These are phyloP conservation scores for Jaculus jaculus DNA, from an alignment of 2,113 vertebrate genomes.

Conservation along the genomic window DNA sequence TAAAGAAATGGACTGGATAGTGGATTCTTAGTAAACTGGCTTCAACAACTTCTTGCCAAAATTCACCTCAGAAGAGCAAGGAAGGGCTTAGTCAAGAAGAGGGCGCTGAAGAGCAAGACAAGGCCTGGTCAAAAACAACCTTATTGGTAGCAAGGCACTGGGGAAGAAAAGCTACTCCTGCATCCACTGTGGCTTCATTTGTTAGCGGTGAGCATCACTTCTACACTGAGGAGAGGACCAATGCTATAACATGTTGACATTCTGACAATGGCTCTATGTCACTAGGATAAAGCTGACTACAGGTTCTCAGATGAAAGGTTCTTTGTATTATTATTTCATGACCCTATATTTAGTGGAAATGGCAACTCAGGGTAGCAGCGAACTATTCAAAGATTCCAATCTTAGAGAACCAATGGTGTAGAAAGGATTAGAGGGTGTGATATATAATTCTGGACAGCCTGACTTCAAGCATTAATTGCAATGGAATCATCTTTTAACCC, in stretches of 20 bases:
- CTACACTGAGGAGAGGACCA: background rate
- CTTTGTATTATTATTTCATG: background rate
- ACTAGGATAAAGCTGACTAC: background rate
- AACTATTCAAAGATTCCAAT: background rate
- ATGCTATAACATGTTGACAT: background rate
- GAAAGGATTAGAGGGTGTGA: background rate
- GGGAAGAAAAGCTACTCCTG: background rate
- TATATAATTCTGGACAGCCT: background rate
- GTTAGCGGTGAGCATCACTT: background rate
- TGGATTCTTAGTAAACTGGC: background rate
- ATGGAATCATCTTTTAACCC: background rate
- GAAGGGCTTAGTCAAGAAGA: background rate
- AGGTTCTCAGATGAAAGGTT: background rate
- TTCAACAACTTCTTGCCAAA: constrained; percentile 28
- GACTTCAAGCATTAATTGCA: background rate
- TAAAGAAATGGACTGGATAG: background rate
- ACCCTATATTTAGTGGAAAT: background rate
- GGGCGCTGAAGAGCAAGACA: background rate
- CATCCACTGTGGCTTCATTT: background rate
- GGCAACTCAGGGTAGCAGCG: background rate
- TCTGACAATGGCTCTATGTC: background rate
- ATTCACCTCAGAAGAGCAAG: background rate
- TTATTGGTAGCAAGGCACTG: background rate
- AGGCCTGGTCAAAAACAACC: background rate
- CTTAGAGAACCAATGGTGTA: background rate